These are phyloP conservation scores for Petrocephalus schoutedeni DNA, from an alignment of 2,797 vertebrate species.

Conservation along the genomic window DNA sequence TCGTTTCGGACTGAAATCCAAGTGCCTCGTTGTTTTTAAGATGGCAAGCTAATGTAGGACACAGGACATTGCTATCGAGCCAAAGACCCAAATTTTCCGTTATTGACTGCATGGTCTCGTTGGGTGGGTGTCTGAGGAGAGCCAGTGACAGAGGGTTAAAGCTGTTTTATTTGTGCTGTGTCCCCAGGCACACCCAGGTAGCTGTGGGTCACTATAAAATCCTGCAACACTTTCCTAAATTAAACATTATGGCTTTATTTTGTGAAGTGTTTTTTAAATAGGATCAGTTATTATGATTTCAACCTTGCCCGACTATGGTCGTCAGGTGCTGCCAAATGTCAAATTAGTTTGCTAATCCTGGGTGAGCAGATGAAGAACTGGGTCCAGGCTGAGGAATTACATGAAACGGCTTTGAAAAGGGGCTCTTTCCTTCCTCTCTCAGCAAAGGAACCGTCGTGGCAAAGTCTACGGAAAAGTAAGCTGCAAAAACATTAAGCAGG, in stretches of 20 bases:
- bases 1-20: neutral
- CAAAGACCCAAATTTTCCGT: conserved; percentile 17
- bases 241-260: neutral
- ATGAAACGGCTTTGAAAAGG: neutral
- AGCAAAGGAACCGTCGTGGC: conserved; percentile 78
- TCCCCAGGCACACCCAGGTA: neutral
- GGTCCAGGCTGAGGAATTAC: neutral
- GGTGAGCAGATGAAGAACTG: conserved; percentile 2
- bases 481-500: conserved; percentile 91
- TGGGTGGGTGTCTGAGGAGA: neutral
- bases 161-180: neutral
- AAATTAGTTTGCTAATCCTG: neutral
- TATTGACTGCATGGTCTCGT: neutral
- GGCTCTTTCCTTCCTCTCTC: conserved; percentile 21
- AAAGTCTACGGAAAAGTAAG: conserved; percentile 82
- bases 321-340: neutral
- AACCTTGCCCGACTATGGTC: neutral
- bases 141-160: neutral
- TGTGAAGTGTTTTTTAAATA: neutral
- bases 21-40: conserved; percentile 15
- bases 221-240: neutral
- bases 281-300: neutral
- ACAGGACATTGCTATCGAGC: neutral
- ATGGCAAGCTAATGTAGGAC: neutral
- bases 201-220: neutral